These are phyloP conservation scores for Rhizoglyphus robini DNA, from an alignment of 1,140 invertebrate species.

Conservation along the genomic window DNA sequence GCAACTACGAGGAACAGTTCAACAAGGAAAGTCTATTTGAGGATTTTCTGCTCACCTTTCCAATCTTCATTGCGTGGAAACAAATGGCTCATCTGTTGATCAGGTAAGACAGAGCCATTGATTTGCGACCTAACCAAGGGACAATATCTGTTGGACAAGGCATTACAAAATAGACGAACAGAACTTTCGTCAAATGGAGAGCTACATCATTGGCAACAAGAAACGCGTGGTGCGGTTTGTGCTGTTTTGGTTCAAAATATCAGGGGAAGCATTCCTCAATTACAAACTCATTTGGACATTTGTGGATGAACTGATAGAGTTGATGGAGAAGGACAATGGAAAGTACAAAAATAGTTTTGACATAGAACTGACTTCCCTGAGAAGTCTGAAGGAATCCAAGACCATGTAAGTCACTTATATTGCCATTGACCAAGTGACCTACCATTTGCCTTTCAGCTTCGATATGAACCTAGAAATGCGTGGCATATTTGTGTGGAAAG, in stretches of 20 bases:
- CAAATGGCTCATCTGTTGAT: conserved; percentile 58
- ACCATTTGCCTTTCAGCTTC: conserved; percentile 16
- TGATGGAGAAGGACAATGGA: conserved; percentile 45
- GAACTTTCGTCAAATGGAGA: conserved; percentile 45
- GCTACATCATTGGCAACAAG: conserved; percentile 57
- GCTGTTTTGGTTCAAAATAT: conserved; percentile 56
- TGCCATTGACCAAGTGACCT: conserved; percentile 29
- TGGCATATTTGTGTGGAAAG: conserved; percentile 27
- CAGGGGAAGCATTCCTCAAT: conserved; percentile 57
- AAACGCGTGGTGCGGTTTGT: conserved; percentile 62
- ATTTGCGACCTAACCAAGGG: no score
- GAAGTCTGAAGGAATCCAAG: conserved; percentile 29
- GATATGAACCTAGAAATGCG: conserved; percentile 20
- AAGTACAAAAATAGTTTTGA: conserved; percentile 30
- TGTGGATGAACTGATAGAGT: conserved; percentile 48
- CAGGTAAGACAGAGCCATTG: conserved; percentile 7
- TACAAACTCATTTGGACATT: conserved; percentile 36
- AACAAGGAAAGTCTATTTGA: conserved; percentile 46
- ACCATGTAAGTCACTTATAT: conserved; percentile 26
- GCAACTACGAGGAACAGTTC: conserved; percentile 1
- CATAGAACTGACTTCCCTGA: conserved; percentile 31
- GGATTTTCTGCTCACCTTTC: conserved; percentile 73
- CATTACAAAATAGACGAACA: conserved; percentile 49
- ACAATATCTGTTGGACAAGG: conserved; percentile 32
- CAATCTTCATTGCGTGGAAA: conserved; percentile 66